Conservation (phyloP, 2,797 vertebrate genomes). For the Argyrosomus regius region DNA sequence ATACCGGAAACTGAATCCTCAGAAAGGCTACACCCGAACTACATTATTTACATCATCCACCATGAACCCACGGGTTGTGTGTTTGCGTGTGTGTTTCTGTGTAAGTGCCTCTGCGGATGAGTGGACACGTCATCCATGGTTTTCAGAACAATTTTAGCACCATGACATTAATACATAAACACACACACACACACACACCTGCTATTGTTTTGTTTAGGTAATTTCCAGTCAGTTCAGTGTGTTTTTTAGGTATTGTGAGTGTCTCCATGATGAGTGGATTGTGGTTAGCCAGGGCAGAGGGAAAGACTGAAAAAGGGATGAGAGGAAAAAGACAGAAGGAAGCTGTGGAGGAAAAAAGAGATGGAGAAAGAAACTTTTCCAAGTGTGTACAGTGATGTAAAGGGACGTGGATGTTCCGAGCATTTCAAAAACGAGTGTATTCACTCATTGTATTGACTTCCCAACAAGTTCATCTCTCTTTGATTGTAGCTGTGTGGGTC, state of each 20-base stretch:
- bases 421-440: not conserved
- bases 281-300: conserved; percentile 9
- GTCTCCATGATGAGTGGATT: conserved; percentile 19
- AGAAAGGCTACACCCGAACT: conserved; percentile 56
- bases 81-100: not conserved
- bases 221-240: conserved; percentile 34
- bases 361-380: not conserved
- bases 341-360: not conserved
- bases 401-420: not conserved
- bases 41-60: conserved; percentile 56
- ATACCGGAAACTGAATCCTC: conserved; percentile 45
- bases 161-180: conserved; percentile 20
- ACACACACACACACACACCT: conserved; percentile 23
- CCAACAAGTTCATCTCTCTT: conserved; percentile 5
- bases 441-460: conserved; percentile 5
- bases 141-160: conserved; percentile 17
- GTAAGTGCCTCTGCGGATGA: not conserved
- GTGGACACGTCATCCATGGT: conserved; percentile 7
- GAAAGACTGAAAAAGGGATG: not conserved
- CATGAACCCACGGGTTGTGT: conserved; percentile 28
- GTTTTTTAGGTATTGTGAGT: conserved; percentile 18
- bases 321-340: not conserved
- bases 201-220: conserved; percentile 36
- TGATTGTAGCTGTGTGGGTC: conserved; percentile 20
- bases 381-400: not conserved